phyloP scores from a whole-genome alignment of 2,888 invertebrate species.

The Thysanoteuthis rhombus region DNA sequence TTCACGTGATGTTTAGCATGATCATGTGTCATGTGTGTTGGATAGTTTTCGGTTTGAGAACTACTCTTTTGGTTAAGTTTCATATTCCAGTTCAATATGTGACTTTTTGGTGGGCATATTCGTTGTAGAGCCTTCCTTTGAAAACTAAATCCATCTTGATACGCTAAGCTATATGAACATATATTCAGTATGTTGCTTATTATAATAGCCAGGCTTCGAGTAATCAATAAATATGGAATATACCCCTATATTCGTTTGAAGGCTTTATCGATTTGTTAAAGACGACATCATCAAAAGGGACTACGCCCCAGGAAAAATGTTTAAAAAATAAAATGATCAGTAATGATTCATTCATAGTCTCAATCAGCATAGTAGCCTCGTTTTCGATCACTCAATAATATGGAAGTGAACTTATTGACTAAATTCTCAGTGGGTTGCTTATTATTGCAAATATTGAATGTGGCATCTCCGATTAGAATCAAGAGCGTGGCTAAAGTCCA shows the following conservation, averaged over 20 bases:
- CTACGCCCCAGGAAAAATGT: neutral
- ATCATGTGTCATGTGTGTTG: no score
- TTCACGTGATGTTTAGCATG: no score
- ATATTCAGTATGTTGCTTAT: no score
- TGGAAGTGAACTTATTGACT: neutral
- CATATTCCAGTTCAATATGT: no score
- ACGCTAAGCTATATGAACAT: no score
- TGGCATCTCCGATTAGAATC: neutral
- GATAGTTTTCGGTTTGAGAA: no score
- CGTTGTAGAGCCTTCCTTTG: no score
- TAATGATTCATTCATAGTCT: neutral
- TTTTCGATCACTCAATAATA: neutral
- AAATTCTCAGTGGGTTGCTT: neutral
- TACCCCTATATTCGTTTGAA: neutral
- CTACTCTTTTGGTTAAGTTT: no score
- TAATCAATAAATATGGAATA: no score
- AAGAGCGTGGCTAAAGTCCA: neutral
- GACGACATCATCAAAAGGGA: neutral
- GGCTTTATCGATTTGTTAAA: neutral
- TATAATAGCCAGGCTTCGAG: no score
- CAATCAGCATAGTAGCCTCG: neutral
- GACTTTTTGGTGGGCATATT: no score
- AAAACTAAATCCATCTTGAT: no score
- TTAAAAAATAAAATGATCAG: neutral
- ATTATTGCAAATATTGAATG: neutral